Percentiles rank a stretch among this genome's conserved stretches.
These are phyloP conservation scores for Troides aeacus DNA, from an alignment of 2,888 invertebrate genomes.

Conservation along the genomic window DNA sequence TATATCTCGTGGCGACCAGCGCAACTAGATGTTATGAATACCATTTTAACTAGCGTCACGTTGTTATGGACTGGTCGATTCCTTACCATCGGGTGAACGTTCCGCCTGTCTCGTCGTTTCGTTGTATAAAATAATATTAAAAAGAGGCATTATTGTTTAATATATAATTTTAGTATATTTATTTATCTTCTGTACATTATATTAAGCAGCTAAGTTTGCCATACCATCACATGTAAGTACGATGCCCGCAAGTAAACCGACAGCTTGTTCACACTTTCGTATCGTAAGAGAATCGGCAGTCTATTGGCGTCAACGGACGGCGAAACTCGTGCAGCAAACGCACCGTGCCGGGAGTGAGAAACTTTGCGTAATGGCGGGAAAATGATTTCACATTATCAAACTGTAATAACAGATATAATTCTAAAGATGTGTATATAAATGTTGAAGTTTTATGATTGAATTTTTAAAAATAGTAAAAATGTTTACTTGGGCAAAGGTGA, in stretches of 20 bases:
- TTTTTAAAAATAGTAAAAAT: slow-evolving; percentile 49
- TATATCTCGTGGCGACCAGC: no score
- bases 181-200: not conserved
- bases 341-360: slow-evolving; percentile 54
- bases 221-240: not conserved
- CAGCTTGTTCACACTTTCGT: slow-evolving; percentile 25
- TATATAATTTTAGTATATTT: no score
- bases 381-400: slow-evolving; percentile 37
- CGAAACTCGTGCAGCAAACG: slow-evolving; percentile 46
- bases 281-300: slow-evolving; percentile 39
- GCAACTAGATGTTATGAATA: no score
- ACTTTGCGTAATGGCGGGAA: slow-evolving; percentile 69
- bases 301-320: slow-evolving; percentile 47
- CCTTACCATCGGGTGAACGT: no score
- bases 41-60: no score
- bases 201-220: not conserved
- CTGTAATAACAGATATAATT: slow-evolving; percentile 22
- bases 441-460: slow-evolving; percentile 35
- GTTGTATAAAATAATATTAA: no score
- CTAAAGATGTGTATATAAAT: slow-evolving; percentile 34
- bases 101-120: no score
- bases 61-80: no score
- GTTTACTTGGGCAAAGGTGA: slow-evolving; percentile 52
- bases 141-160: no score
- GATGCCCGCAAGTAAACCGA: slow-evolving; percentile 2